Evolutionary conservation across 1,140 invertebrate species (phyloP), one percentile per base, ranked within the genome.

Genomic region (Lepeophtheirus salmonis): DNA sequence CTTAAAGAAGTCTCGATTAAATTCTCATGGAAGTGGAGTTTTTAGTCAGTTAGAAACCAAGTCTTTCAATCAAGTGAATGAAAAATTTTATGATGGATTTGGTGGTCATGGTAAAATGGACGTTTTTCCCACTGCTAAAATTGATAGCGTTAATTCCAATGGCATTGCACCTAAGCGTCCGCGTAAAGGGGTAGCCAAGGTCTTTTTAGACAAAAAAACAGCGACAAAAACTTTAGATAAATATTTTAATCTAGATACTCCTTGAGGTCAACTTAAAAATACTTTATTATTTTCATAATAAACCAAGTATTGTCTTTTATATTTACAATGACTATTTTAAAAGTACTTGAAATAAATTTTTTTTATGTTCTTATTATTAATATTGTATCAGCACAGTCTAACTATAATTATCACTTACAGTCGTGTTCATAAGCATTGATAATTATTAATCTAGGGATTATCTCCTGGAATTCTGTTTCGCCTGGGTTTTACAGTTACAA

Each of bases 201-300:
- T 17, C n/a, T 23, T 23, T 41, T n/a, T 41, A 10, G 30, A n/a
- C 30, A 41, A 41, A 2, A 17, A 17, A 2, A 41, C 22, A 16
- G 25, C 21, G 16, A n/a, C 3, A 2, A 14, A 57, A 41, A 24
- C 13, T 2, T 23, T 57, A 17, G 26, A 57, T 18, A 24, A 57
- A 17, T 57, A 26, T 30, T 57, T 57, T 30, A 57, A 57, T 57
- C 16, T 57, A 3, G 55, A 57, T 17, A 57, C 55, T 10, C 55
- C 55, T 1, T 57, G 25, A 57, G n/a, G n/a, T n/a, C n/a, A n/a
- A n/a, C n/a, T n/a, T n/a, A n/a, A n/a, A n/a, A n/a, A n/a, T n/a
- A n/a, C n/a, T n/a, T n/a, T n/a, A n/a, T n/a, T n/a, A n/a, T n/a
- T n/a, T n/a, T n/a, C n/a, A n/a, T n/a, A n/a, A n/a, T n/a, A n/a